A percentile compares a stretch with the other conserved stretches of the same genome.
Conservation (phyloP, 2,113 vertebrate genomes). For the Daubentonia madagascariensis region DNA sequence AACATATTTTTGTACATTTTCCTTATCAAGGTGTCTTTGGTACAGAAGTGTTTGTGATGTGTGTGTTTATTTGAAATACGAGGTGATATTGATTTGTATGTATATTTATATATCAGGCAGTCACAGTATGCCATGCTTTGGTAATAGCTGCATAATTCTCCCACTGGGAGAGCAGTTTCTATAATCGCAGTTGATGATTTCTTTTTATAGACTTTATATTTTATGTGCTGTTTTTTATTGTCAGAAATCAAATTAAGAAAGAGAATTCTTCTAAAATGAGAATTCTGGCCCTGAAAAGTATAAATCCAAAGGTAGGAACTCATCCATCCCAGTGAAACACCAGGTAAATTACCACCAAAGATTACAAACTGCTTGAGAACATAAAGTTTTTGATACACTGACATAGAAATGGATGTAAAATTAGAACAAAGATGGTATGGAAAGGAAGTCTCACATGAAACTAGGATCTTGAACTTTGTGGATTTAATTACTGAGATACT, state of each 20-base stretch:
- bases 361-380: slow-evolving; percentile 46
- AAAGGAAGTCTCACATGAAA: background rate
- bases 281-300: slow-evolving; percentile 53
- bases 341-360: slow-evolving; percentile 48
- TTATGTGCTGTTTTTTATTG: slow-evolving; percentile 69
- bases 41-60: slow-evolving; percentile 22
- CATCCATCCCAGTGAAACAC: slow-evolving; percentile 22
- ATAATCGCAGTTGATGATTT: slow-evolving; percentile 68
- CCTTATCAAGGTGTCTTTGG: slow-evolving; percentile 43
- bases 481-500: slow-evolving; percentile 4
- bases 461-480: background rate
- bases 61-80: slow-evolving; percentile 56
- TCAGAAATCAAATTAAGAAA: slow-evolving; percentile 75
- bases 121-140: slow-evolving; percentile 63
- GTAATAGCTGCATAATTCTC: slow-evolving; percentile 71
- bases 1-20: background rate
- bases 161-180: slow-evolving; percentile 61
- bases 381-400: slow-evolving; percentile 31
- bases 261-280: slow-evolving; percentile 60
- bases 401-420: background rate
- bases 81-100: slow-evolving; percentile 54
- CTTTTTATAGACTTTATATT: slow-evolving; percentile 74
- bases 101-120: slow-evolving; percentile 69
- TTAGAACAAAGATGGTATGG: background rate
- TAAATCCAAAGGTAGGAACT: slow-evolving; percentile 65